Evolutionary conservation across 2,888 invertebrate genomes (phyloP).

Genomic region (Octodonta nipae): DNA sequence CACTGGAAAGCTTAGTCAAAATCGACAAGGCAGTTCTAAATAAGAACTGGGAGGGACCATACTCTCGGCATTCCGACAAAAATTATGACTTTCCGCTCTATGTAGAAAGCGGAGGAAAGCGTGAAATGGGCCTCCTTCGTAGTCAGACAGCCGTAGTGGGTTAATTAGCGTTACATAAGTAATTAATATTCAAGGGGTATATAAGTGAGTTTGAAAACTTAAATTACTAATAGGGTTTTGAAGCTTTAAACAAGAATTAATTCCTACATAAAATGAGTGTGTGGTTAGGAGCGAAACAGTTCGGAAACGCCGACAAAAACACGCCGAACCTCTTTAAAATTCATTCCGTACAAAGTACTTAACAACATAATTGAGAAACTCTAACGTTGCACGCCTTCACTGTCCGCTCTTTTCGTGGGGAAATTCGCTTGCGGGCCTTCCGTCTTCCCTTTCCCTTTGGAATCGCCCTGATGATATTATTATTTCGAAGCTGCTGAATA

Average conservation of each 20-base stretch:
- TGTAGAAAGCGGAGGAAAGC: no score
- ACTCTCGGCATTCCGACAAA: no score
- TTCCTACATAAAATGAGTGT: slow-evolving; percentile 19
- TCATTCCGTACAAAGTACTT: slow-evolving; percentile 25
- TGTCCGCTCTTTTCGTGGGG: slow-evolving; percentile 4
- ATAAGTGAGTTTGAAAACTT: slow-evolving; percentile 18
- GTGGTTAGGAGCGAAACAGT: slow-evolving; percentile 9
- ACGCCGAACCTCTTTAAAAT: slow-evolving; percentile 18
- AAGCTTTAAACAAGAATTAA: slow-evolving; percentile 19
- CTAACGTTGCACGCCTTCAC: slow-evolving; percentile 20
- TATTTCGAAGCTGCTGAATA: no score
- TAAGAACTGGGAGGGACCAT: no score
- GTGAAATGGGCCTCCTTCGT: no score
- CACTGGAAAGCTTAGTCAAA: no score
- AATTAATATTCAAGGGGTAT: slow-evolving; percentile 15
- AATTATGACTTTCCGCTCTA: no score
- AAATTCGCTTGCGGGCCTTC: background rate
- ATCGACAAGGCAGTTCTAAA: no score
- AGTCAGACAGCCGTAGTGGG: slow-evolving; percentile 2
- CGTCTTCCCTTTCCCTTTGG: no score
- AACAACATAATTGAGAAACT: slow-evolving; percentile 27
- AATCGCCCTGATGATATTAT: no score
- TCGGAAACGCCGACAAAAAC: slow-evolving; percentile 1
- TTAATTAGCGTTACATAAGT: slow-evolving; percentile 12
- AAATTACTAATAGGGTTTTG: slow-evolving; percentile 21